Conservation (phyloP, 2,113 vertebrate species). For the Melanerpes aurifrons region DNA sequence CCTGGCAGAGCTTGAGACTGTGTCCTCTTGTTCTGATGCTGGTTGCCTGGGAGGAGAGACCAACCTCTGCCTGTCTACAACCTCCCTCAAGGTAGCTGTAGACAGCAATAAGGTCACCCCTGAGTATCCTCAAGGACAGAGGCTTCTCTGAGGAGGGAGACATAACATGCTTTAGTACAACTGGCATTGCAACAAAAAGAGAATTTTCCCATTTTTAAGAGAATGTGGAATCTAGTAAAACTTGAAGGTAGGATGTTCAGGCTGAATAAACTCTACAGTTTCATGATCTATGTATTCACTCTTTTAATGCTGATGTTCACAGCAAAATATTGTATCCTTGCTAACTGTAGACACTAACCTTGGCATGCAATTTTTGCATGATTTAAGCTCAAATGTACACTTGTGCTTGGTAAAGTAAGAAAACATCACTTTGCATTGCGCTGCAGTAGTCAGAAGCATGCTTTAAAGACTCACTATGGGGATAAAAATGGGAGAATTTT, state of each 20-base stretch:
- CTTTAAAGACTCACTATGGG: neutral
- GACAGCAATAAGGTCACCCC: too few species aligned
- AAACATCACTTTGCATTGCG: neutral
- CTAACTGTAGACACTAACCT: neutral
- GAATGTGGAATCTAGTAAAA: neutral
- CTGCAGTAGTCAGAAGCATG: neutral
- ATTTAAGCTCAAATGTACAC: neutral
- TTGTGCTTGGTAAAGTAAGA: neutral
- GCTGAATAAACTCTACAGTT: neutral
- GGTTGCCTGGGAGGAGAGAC: too few species aligned
- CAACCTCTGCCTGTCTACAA: too few species aligned
- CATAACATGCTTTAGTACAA: neutral
- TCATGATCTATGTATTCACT: neutral
- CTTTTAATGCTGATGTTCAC: neutral
- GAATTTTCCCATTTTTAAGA: neutral
- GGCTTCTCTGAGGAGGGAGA: neutral
- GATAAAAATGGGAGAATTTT: neutral
- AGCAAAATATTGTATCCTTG: neutral
- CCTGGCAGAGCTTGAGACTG: too few species aligned
- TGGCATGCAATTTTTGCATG: neutral
- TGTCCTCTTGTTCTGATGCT: too few species aligned
- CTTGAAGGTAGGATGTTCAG: neutral
- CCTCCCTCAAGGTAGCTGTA: too few species aligned
- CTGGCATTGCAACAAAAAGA: neutral
- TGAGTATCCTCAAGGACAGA: neutral